Evolutionary conservation across 2,888 invertebrate species (phyloP).

Genomic region (Charanyca ferruginea): DNA sequence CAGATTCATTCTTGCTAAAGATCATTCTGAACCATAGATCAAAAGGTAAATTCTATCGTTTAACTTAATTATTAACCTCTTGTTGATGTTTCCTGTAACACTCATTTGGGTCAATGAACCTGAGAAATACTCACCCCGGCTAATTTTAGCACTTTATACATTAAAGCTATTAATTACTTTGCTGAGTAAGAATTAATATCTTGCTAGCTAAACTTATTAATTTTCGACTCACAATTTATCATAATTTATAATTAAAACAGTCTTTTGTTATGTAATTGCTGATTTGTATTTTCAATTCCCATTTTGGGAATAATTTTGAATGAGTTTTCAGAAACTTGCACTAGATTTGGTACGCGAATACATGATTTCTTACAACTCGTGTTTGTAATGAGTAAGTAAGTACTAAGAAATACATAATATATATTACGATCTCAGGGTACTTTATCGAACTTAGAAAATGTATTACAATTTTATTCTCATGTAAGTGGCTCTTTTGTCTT

Average conservation of each 20-base stretch:
- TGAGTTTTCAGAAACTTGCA: neutral
- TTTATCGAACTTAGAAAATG: too few relatives aligned
- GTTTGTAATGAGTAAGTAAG: too few relatives aligned
- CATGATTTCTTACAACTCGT: too few relatives aligned
- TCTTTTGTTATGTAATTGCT: constrained; percentile 8
- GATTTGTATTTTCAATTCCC: neutral
- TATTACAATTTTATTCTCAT: too few relatives aligned
- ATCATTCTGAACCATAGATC: constrained; percentile 13
- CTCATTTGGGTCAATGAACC: constrained; percentile 44
- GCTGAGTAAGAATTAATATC: constrained; percentile 34
- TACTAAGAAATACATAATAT: too few relatives aligned
- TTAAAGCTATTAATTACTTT: constrained; percentile 37
- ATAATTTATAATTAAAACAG: constrained; percentile 24
- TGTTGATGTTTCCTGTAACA: constrained; percentile 13
- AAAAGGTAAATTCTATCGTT: constrained; percentile 15
- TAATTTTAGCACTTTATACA: constrained; percentile 32
- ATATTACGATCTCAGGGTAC: too few relatives aligned
- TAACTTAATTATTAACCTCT: constrained; percentile 3
- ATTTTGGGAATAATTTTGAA: neutral
- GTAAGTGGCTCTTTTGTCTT: too few relatives aligned
- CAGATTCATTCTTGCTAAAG: neutral
- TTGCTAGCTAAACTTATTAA: constrained; percentile 9
- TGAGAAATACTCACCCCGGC: constrained; percentile 26
- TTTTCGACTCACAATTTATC: constrained; percentile 7
- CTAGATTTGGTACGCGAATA: neutral